phyloP scores from a whole-genome alignment of 2,797 vertebrate species.

The Cynodonichthys magdalenae region DNA sequence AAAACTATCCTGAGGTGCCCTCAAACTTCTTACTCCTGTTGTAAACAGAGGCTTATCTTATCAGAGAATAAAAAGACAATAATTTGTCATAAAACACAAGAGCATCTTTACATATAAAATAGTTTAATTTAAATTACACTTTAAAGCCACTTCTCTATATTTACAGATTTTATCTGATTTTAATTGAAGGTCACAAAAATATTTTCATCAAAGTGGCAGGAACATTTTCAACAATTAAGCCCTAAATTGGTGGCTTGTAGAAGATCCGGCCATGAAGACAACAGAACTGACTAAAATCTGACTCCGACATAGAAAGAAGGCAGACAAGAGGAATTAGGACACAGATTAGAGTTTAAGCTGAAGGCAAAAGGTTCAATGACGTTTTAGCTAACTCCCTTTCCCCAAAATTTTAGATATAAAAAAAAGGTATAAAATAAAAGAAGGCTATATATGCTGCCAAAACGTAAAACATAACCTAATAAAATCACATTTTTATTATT shows the following conservation, averaged over 20 bases:
- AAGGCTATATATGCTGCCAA: background rate
- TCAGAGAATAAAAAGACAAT: background rate
- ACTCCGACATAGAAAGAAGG: conserved; percentile 1
- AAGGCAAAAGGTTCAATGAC: conserved; percentile 3
- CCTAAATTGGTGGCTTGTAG: background rate
- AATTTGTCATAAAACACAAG: background rate
- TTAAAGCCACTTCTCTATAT: background rate
- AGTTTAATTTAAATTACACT: background rate
- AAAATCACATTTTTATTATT: too few species aligned
- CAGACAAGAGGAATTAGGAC: conserved; percentile 13
- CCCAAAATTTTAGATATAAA: background rate
- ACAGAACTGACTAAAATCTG: conserved; percentile 2
- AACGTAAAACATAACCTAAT: too few species aligned
- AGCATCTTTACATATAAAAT: background rate
- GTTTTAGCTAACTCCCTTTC: background rate
- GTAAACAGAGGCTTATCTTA: background rate
- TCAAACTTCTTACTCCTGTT: background rate
- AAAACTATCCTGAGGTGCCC: background rate
- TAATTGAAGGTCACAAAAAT: background rate
- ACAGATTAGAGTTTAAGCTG: conserved; percentile 40
- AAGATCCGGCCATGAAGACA: background rate
- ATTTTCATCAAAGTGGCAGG: background rate
- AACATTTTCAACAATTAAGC: background rate
- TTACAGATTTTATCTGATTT: background rate
- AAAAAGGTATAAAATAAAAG: background rate